Evolutionary conservation across 2,113 vertebrate species (phyloP).

Genomic region (Cyprinodon brontotheroides): DNA sequence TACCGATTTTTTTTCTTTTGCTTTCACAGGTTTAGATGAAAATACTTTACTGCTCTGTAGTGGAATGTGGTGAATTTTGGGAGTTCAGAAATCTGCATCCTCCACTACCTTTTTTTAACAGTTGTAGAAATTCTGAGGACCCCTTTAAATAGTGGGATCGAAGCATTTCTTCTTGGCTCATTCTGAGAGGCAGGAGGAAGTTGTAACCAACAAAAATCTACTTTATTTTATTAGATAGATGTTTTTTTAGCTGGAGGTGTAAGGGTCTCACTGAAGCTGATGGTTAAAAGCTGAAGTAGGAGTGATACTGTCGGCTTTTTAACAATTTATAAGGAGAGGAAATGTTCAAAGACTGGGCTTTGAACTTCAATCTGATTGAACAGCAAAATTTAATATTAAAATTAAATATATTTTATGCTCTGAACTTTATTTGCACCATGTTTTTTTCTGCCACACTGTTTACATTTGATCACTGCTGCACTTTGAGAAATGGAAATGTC

Average conservation of each 20-base stretch:
- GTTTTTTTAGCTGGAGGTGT: constrained; percentile 35
- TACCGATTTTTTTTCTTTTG: constrained; percentile 30
- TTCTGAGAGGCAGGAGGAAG: constrained; percentile 14
- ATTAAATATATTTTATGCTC: too few relatives aligned
- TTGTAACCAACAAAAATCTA: constrained; percentile 33
- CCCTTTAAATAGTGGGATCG: constrained; percentile 47
- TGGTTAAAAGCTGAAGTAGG: constrained; percentile 33
- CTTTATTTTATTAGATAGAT: constrained; percentile 26
- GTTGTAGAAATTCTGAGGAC: constrained; percentile 65
- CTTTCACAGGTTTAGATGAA: constrained; percentile 5
- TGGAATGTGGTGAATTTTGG: constrained; percentile 41
- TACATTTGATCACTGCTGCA: too few relatives aligned
- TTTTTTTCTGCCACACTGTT: too few relatives aligned
- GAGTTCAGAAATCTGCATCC: constrained; percentile 50
- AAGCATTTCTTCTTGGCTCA: constrained; percentile 33
- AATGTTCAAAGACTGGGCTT: constrained; percentile 66
- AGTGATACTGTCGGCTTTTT: constrained; percentile 47
- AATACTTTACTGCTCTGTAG: not conserved
- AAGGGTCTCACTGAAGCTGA: constrained; percentile 38
- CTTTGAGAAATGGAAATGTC: too few relatives aligned
- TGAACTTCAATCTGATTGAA: constrained; percentile 17
- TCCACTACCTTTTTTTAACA: constrained; percentile 60
- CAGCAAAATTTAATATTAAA: too few relatives aligned
- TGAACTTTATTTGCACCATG: too few relatives aligned
- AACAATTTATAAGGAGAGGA: constrained; percentile 59